Evolutionary conservation across 2,888 invertebrate species (phyloP), one percentile per base, ranked within the genome.

Genomic region (Cryptocephalus moraei): DNA sequence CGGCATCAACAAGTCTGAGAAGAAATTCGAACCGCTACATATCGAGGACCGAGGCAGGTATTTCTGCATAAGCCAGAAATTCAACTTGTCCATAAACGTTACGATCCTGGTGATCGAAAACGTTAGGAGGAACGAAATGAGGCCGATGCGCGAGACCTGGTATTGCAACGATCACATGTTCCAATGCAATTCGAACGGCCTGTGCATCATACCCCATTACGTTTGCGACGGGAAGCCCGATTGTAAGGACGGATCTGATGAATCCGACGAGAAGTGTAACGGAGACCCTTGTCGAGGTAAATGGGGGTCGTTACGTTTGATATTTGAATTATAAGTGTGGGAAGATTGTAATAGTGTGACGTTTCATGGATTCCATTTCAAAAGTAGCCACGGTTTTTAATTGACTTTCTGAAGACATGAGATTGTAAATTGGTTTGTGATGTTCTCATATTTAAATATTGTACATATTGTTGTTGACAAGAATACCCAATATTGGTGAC

Each of bases 201-300:
- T 63, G 33, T 77, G 77, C 57, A 75, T 77, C 33, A 68, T 67
- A 48, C 64, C 65, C 41, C 69, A 73, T 55, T 77, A 73, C 58
- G 65, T 74, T 8, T 77, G 77, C 58, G 77, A 77, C 62, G 76
- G 76, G 2, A 69, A 67, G 51, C 56, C 58, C 12, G 77, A 77
- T 58, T 77, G 77, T 54, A 69, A 67, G 48, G 73, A 73, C 55
- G 74, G 73, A 22, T 72, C 72, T 33, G 77, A 77, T 61, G 77
- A 77, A 59, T 66, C 66, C 52, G 44, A 53, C 12, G 64, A 64
- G 33, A 60, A 63, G 4, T 73, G 73, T 48, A 62, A 67, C 39
- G 68, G 64, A 4, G 64, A 73, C 55, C 71, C 73, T n/a, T 74
- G 68, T 61, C 69, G 59, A 65, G 73, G 73, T 71, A 63, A 22